These are phyloP conservation scores for Corynorhinus townsendii DNA, from an alignment of 2,113 vertebrate species.

Conservation along the genomic window DNA sequence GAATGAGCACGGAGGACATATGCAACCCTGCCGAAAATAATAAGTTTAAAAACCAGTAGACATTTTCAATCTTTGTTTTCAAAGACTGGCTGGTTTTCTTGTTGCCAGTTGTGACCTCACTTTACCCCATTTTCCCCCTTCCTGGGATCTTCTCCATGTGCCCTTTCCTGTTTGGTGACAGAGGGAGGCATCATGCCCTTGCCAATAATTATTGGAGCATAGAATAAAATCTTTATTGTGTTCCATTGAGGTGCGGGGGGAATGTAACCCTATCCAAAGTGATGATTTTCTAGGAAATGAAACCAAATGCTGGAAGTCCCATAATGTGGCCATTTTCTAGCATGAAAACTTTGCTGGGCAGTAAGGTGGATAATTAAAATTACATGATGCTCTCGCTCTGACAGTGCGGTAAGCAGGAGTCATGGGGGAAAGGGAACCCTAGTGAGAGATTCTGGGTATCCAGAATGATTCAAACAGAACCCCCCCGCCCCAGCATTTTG, in stretches of 20 bases:
- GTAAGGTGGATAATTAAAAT: background rate
- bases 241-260: constrained; percentile 46
- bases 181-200: constrained; percentile 53
- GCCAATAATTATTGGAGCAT: constrained; percentile 56
- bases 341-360: background rate
- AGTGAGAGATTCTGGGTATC: background rate
- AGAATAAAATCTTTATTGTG: constrained; percentile 65
- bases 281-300: constrained; percentile 26
- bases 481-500: background rate
- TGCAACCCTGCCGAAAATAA: constrained; percentile 97
- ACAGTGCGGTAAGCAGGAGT: background rate
- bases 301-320: background rate
- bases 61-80: constrained; percentile 87
- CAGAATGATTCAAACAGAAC: background rate
- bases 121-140: constrained; percentile 71
- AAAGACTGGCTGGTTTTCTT: constrained; percentile 86
- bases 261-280: background rate
- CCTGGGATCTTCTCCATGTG: constrained; percentile 64
- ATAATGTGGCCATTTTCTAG: background rate
- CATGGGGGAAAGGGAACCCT: background rate
- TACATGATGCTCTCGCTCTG: background rate
- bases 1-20: constrained; percentile 90
- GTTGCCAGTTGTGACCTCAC: constrained; percentile 80
- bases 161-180: constrained; percentile 55
- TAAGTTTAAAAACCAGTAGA: constrained; percentile 91